Percentiles rank a stretch among this genome's conserved stretches.
Evolutionary conservation across 2,797 vertebrate genomes (phyloP).

Genomic region (Galaxias olidus): DNA sequence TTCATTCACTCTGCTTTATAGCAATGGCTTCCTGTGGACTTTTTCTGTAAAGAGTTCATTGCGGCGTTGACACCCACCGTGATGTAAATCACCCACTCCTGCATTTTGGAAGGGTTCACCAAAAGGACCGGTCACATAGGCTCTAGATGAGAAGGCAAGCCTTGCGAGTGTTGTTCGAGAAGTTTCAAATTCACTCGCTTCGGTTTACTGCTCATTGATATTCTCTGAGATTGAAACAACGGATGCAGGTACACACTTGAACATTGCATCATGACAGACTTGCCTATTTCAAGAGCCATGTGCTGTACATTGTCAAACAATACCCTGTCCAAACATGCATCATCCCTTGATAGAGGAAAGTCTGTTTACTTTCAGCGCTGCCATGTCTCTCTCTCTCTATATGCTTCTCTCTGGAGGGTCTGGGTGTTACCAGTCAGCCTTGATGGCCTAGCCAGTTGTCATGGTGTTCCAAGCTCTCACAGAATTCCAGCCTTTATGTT

Average conservation of each 20-base stretch:
- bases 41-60: constrained; percentile 29
- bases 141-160: constrained; percentile 15
- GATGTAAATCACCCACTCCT: constrained; percentile 4
- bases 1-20: constrained; percentile 19
- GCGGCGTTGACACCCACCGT: constrained; percentile 26
- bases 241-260: constrained; percentile 33
- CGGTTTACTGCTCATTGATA: constrained; percentile 27
- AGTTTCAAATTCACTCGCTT: constrained; percentile 32
- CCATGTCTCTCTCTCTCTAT: constrained; percentile 18
- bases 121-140: constrained; percentile 11
- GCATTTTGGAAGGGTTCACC: constrained; percentile 7
- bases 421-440: constrained; percentile 52
- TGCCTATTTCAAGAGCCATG: constrained; percentile 38
- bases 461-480: constrained; percentile 54
- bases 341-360: background rate
- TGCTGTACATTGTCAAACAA: constrained; percentile 48
- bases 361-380: too few relatives aligned
- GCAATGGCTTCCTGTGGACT: constrained; percentile 14
- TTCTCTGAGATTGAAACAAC: constrained; percentile 25
- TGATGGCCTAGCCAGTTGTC: constrained; percentile 59
- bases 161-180: constrained; percentile 31
- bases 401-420: constrained; percentile 21
- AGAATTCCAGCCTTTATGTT: constrained; percentile 64
- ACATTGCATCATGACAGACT: too few relatives aligned
- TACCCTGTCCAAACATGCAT: constrained; percentile 34